These are phyloP conservation scores for Allolobophora icterica DNA, from an alignment of 2,888 invertebrate genomes.

Conservation along the genomic window DNA sequence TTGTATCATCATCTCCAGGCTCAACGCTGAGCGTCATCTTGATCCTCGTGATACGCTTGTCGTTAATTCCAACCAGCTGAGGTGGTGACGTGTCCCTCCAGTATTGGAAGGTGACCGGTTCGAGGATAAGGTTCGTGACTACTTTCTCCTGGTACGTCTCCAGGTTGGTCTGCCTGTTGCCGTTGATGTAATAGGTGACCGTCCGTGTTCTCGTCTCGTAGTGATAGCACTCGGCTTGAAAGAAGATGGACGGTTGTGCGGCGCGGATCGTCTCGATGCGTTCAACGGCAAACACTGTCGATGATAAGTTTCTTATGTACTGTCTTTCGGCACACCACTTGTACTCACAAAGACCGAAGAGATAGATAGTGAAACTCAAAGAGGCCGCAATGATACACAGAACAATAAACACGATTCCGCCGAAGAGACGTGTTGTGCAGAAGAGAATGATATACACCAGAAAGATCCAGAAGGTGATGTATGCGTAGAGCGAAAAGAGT, in stretches of 20 bases:
- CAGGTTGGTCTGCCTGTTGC: background rate
- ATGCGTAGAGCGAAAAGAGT: background rate
- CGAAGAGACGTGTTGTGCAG: background rate
- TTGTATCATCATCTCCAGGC: background rate
- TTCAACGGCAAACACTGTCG: background rate
- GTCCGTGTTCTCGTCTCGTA: slow-evolving; percentile 13
- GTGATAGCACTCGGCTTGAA: background rate
- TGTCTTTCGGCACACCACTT: slow-evolving; percentile 8
- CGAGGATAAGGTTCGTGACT: background rate
- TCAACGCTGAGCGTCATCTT: slow-evolving; percentile 26
- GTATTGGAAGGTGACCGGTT: background rate
- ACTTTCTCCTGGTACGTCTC: slow-evolving; percentile 29
- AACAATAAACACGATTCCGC: background rate
- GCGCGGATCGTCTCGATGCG: background rate
- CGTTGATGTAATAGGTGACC: background rate
- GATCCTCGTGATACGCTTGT: background rate
- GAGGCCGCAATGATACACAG: background rate
- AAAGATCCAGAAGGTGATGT: slow-evolving; percentile 15
- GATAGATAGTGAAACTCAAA: background rate
- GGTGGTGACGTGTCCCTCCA: slow-evolving; percentile 24
- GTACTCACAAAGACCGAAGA: slow-evolving; percentile 9
- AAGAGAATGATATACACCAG: background rate
- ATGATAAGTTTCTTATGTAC: background rate
- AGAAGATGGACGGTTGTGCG: background rate
- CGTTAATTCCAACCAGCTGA: background rate